Conservation (phyloP, 2,113 vertebrate genomes). For the Rallus limicola region DNA sequence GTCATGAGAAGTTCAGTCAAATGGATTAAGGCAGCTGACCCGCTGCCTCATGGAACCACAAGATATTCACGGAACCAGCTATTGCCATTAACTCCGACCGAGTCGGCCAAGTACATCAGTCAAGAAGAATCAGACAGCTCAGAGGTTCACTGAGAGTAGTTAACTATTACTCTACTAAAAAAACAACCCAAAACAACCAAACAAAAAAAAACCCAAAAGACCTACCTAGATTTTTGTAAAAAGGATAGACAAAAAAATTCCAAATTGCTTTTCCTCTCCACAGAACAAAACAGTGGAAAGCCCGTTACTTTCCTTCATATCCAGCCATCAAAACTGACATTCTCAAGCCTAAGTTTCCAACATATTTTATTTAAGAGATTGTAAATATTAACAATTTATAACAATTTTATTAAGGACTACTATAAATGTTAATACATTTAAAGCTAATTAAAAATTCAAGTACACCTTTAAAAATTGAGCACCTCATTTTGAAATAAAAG, state of each 20-base stretch:
- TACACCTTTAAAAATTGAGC: neutral
- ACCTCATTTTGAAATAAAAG: neutral
- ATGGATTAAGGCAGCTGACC: neutral
- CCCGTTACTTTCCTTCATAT: neutral
- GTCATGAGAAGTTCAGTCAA: neutral
- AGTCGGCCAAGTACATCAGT: neutral
- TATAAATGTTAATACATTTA: neutral
- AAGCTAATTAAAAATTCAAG: neutral
- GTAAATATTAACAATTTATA: neutral
- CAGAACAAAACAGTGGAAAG: neutral
- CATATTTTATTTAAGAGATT: neutral
- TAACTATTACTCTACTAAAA: rapidly evolving
- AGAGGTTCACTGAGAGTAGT: rapidly evolving
- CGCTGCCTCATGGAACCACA: neutral
- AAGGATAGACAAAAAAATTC: neutral
- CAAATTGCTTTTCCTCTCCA: neutral
- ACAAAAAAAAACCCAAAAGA: no score
- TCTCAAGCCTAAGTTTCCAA: neutral
- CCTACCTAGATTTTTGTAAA: neutral
- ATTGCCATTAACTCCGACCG: neutral
- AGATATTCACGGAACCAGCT: neutral
- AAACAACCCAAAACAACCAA: no score
- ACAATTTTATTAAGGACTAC: neutral
- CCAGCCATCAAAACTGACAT: rapidly evolving
- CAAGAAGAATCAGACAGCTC: neutral